Base-by-base conservation (phyloP, 2,113 vertebrate species). In the Turnix velox region DNA sequence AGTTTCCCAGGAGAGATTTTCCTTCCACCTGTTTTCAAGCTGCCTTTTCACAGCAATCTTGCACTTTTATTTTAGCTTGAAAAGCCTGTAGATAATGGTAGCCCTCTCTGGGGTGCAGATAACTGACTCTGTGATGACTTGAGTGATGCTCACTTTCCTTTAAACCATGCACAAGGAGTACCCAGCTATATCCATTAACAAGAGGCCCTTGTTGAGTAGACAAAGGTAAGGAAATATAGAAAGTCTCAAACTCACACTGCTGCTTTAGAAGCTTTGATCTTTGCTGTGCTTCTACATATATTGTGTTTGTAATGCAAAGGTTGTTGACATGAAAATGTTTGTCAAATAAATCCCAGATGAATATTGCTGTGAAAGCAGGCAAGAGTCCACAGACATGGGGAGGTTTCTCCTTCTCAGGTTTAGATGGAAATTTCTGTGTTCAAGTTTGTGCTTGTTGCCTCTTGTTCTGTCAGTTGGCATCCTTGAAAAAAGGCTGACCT, bases 1-100 rank as follows among this genome's bases (percentile, higher is more conserved):
- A 66, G 75, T 57, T 83, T 52, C 76, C 80, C 48, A 28, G 65
- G 17, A 83, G 72, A 92, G 27, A n/a, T 83, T 90, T 83, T 28
- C 28, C 59, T 72, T 93, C 93, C 57, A 74, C 67, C 85, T 93
- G 25, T 93, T 94, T 93, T 77, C 86, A 84, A 87, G 66, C 27
- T 86, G 55, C 51, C 35, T 93, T 93, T 88, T 81, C 68, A 37
- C 59, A 86, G 86, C 86, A 75, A 71, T 92, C 83, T 71, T 13
- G 1, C 86, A 31, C 76, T 93, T 78, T 93, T 71, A 67, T 88
- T 96, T 92, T 23, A 80, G 57, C 52, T 84, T 81, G 61, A 78
- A 81, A 90, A 86, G 68, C 76, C 88, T 92, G 90, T 77, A 86
- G 72, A 65, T 82, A 74, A 71, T 84, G 69, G 72, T 68, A 65